These are phyloP conservation scores for Sinotaia quadrata DNA, from an alignment of 2,888 invertebrate genomes.

Conservation along the genomic window DNA sequence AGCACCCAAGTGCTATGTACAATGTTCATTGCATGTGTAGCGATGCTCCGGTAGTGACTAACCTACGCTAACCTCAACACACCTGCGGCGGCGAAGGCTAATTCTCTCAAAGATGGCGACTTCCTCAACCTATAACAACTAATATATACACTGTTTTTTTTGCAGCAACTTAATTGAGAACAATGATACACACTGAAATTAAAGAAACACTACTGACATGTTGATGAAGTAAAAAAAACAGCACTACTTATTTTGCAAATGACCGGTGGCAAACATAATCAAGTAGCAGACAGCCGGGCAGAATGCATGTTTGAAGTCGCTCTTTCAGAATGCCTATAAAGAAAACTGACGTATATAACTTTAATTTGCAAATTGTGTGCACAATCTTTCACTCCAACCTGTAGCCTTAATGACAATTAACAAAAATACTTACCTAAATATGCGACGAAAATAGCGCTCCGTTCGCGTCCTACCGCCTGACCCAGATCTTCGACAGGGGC, in stretches of 20 bases:
- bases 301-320: too few species aligned
- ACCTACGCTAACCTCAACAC: slow-evolving; percentile 8
- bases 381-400: too few species aligned
- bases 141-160: neutral
- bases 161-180: neutral
- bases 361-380: too few species aligned
- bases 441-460: slow-evolving; percentile 19
- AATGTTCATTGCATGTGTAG: too few species aligned
- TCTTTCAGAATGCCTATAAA: too few species aligned
- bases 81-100: slow-evolving; percentile 21
- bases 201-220: too few species aligned
- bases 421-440: slow-evolving; percentile 6
- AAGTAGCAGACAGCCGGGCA: slow-evolving; percentile 28
- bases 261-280: slow-evolving; percentile 16
- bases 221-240: too few species aligned
- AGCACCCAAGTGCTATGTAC: too few species aligned
- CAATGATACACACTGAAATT: too few species aligned
- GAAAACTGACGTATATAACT: too few species aligned
- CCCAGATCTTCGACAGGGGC: slow-evolving; percentile 40
- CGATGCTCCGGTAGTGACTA: too few species aligned
- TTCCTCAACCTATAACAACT: slow-evolving; percentile 10
- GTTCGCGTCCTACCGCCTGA: slow-evolving; percentile 32
- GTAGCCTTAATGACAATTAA: too few species aligned
- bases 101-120: slow-evolving; percentile 27
- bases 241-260: neutral